phyloP scores from a whole-genome alignment of 1,140 invertebrate species.

The Drosophila novamexicana region DNA sequence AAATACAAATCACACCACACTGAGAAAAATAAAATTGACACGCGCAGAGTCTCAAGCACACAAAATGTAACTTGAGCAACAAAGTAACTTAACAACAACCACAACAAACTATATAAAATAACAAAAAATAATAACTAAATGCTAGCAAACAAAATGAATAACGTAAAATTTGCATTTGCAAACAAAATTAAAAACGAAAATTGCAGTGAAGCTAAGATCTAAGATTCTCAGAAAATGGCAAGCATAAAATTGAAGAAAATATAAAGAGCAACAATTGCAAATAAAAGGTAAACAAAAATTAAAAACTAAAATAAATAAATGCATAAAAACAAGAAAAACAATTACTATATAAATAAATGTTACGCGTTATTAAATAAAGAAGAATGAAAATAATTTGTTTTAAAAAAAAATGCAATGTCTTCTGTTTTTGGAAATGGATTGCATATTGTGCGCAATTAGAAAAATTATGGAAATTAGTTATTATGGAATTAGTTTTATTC shows the following conservation, averaged over 20 bases:
- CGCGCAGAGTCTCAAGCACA: conserved; percentile 30
- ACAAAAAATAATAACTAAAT: conserved; percentile 29
- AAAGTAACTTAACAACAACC: conserved; percentile 46
- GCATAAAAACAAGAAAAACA: conserved; percentile 67
- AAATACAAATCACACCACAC: conserved; percentile 42
- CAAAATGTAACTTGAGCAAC: conserved; percentile 36
- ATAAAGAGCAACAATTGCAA: conserved; percentile 37
- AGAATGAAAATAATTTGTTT: conserved; percentile 84
- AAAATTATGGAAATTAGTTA: no score
- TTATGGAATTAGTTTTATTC: conserved; percentile 1
- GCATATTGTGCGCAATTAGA: no score
- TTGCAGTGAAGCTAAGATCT: conserved; percentile 32
- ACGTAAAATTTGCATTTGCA: conserved; percentile 39
- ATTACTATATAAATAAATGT: conserved; percentile 85
- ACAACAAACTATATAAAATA: conserved; percentile 39
- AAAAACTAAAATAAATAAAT: conserved; percentile 51
- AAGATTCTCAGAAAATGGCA: conserved; percentile 25
- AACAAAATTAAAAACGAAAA: conserved; percentile 44
- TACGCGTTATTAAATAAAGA: conserved; percentile 85
- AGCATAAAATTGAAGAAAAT: conserved; percentile 31
- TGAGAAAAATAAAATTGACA: conserved; percentile 37
- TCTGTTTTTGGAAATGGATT: not conserved
- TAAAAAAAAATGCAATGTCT: conserved; percentile 61
- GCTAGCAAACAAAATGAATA: conserved; percentile 47
- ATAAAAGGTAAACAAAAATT: conserved; percentile 44